Percentiles rank a stretch among this genome's conserved stretches.
Evolutionary conservation across 2,797 vertebrate genomes (phyloP).

Genomic region (Poeciliopsis paucimaculata): DNA sequence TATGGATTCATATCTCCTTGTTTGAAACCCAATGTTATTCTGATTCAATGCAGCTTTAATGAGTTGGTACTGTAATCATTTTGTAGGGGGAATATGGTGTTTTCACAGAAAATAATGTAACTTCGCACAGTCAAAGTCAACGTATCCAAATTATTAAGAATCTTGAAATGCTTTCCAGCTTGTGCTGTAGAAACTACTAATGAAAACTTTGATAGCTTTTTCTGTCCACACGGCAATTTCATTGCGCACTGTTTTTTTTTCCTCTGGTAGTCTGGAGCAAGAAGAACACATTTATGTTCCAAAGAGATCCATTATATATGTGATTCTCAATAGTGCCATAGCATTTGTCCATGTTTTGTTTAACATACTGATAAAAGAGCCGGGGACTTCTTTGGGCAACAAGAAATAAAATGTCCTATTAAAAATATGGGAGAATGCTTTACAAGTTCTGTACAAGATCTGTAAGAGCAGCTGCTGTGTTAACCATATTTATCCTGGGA

Average conservation of each 20-base stretch:
- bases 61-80: not conserved
- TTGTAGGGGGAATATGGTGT: not conserved
- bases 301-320: not conserved
- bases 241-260: not conserved
- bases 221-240: not conserved
- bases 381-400: not conserved
- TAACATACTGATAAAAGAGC: not conserved
- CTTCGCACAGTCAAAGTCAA: not conserved
- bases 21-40: not conserved
- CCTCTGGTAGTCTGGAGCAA: too few species aligned
- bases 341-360: not conserved
- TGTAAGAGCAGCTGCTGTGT: not conserved
- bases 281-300: too few species aligned
- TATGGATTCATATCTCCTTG: not conserved
- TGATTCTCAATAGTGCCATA: not conserved
- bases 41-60: not conserved
- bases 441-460: not conserved
- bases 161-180: not conserved
- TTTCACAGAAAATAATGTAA: not conserved
- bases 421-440: not conserved
- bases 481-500: not conserved
- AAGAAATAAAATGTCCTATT: not conserved
- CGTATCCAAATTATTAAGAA: not conserved
- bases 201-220: not conserved
- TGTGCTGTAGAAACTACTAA: not conserved